These are phyloP conservation scores for Daphoenositta chrysoptera DNA, from an alignment of 2,113 vertebrate genomes.

Conservation along the genomic window DNA sequence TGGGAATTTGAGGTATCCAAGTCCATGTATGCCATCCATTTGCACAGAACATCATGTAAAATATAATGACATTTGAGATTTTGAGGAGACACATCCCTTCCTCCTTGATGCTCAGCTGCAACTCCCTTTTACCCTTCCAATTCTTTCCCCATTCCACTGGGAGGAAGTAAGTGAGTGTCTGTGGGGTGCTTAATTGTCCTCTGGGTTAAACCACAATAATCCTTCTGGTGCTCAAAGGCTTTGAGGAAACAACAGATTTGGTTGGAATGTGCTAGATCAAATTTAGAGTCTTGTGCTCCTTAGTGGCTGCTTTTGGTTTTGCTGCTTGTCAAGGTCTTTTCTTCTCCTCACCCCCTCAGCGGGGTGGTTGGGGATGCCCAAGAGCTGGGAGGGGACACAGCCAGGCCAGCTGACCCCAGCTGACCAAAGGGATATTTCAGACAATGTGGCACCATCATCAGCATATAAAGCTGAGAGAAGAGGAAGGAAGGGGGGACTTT, in stretches of 20 bases:
- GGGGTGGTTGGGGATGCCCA: fast-evolving
- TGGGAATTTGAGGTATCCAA: neutral
- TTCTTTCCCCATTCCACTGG: neutral
- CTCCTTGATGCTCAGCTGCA: neutral
- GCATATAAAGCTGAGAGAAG: neutral
- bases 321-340: neutral
- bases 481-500: neutral
- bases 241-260: neutral
- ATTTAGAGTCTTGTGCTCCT: neutral
- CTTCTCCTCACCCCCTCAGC: neutral
- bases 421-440: neutral
- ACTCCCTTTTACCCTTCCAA: neutral
- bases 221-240: neutral
- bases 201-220: neutral
- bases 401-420: neutral
- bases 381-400: neutral
- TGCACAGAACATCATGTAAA: neutral
- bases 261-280: neutral
- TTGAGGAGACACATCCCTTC: neutral
- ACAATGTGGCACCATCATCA: neutral
- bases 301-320: neutral
- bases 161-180: neutral
- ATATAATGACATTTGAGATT: neutral
- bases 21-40: neutral
- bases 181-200: neutral